phyloP scores from a whole-genome alignment of 1,140 invertebrate species.

The Neodiprion fabricii region DNA sequence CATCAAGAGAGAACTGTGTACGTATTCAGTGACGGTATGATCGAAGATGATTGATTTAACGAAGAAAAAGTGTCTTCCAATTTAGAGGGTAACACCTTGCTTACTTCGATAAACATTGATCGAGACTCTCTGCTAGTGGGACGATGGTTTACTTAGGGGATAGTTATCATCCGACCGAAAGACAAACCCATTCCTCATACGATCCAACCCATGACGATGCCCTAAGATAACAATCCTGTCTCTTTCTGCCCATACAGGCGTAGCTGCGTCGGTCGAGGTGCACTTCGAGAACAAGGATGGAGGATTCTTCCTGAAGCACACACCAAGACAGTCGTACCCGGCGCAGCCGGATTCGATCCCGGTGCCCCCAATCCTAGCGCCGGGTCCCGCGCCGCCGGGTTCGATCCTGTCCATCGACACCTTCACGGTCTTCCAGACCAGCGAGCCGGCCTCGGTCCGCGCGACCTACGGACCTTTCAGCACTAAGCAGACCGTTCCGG shows the following conservation, averaged over 20 bases:
- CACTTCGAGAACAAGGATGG: slow-evolving; percentile 90
- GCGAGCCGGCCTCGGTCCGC: slow-evolving; percentile 83
- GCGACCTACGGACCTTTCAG: slow-evolving; percentile 92
- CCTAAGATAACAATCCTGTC: no score
- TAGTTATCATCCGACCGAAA: no score
- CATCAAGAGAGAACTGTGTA: no score
- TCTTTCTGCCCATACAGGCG: slow-evolving; percentile 41
- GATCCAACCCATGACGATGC: no score
- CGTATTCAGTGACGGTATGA: no score
- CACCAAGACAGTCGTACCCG: slow-evolving; percentile 67
- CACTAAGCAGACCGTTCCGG: slow-evolving; percentile 92
- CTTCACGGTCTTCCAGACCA: slow-evolving; percentile 88
- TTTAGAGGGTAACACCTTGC: no score
- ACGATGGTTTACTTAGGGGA: no score
- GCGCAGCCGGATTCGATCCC: slow-evolving; percentile 35
- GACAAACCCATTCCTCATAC: no score
- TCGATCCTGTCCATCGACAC: slow-evolving; percentile 76
- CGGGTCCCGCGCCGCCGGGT: slow-evolving; percentile 61
- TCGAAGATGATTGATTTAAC: no score
- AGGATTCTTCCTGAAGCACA: slow-evolving; percentile 86
- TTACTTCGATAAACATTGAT: no score
- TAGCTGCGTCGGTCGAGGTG: slow-evolving; percentile 73
- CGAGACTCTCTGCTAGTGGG: no score
- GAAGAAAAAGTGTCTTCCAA: no score
- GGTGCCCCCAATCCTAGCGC: slow-evolving; percentile 26